phyloP scores from a whole-genome alignment of 2,113 vertebrate species.

The Cheilinus undulatus region DNA sequence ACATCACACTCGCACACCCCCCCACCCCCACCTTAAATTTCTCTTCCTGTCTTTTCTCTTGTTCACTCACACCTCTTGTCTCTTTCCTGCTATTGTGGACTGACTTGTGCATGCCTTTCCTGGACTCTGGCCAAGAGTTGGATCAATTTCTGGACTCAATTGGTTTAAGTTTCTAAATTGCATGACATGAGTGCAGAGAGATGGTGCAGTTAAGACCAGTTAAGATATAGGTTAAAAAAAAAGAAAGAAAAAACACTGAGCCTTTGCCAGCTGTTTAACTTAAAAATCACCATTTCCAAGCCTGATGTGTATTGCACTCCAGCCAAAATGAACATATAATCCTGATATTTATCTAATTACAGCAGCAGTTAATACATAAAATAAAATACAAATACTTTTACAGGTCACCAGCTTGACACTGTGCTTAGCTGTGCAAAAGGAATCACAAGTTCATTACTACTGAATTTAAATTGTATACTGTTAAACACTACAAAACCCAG shows the following conservation, averaged over 20 bases:
- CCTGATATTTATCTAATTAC: background rate
- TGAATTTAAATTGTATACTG: background rate
- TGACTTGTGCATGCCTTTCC: conserved; percentile 84
- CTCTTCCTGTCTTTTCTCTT: conserved; percentile 48
- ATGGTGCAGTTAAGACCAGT: conserved; percentile 70
- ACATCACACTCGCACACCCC: conserved; percentile 74
- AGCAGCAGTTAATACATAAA: background rate
- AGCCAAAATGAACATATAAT: background rate
- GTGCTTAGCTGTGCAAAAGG: background rate
- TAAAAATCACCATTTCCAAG: conserved; percentile 54
- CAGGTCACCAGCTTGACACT: no score
- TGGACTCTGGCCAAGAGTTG: conserved; percentile 59
- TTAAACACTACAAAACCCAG: no score
- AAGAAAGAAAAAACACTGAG: conserved; percentile 34
- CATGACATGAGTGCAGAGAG: conserved; percentile 81
- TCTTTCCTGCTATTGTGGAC: conserved; percentile 70
- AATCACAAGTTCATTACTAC: background rate
- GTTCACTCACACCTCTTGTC: conserved; percentile 63
- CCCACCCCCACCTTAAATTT: conserved; percentile 22
- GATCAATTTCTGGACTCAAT: conserved; percentile 44
- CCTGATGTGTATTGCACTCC: background rate
- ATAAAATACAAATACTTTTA: no score
- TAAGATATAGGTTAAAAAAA: conserved; percentile 45
- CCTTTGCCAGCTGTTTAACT: background rate
- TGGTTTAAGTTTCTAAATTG: conserved; percentile 38